Percentiles rank a stretch among this genome's conserved stretches.
phyloP scores from a whole-genome alignment of 2,113 vertebrate species.

The Hippoglossus stenolepis region DNA sequence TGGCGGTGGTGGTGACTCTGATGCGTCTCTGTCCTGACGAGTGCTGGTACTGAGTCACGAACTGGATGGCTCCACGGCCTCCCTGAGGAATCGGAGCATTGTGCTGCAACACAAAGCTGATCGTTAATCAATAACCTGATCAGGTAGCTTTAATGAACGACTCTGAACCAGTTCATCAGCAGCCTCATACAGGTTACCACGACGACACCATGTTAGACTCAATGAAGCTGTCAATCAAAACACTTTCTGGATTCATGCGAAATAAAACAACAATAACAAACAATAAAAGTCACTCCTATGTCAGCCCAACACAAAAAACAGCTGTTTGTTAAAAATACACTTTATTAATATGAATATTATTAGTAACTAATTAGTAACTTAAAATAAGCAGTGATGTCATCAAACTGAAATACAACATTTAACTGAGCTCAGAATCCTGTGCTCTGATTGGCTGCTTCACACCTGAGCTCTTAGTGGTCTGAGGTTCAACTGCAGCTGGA shows the following conservation, averaged over 20 bases:
- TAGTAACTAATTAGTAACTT: no score
- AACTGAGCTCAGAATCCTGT: background rate
- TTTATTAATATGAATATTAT: no score
- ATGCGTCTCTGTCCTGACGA: slow-evolving; percentile 88
- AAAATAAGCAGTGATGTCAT: background rate
- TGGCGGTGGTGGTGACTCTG: slow-evolving; percentile 92
- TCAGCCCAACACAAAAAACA: background rate
- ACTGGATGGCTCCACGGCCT: slow-evolving; percentile 92
- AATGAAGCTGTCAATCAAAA: no score
- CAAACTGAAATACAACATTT: background rate
- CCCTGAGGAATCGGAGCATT: slow-evolving; percentile 94
- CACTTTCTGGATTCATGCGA: no score
- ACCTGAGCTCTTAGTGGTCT: slow-evolving; percentile 22
- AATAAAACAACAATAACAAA: no score
- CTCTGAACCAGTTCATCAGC: background rate
- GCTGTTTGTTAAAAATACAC: no score
- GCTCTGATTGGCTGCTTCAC: background rate
- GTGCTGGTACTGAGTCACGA: slow-evolving; percentile 95
- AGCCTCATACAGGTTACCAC: background rate
- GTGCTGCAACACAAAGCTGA: slow-evolving; percentile 83
- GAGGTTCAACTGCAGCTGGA: slow-evolving; percentile 22
- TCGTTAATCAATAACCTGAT: background rate
- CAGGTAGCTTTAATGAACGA: background rate
- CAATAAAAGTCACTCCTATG: no score
- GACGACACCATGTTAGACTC: background rate